Evolutionary conservation across 2,113 vertebrate genomes (phyloP), one percentile per base, ranked within the genome.

Genomic region (Anoura caudifer): DNA sequence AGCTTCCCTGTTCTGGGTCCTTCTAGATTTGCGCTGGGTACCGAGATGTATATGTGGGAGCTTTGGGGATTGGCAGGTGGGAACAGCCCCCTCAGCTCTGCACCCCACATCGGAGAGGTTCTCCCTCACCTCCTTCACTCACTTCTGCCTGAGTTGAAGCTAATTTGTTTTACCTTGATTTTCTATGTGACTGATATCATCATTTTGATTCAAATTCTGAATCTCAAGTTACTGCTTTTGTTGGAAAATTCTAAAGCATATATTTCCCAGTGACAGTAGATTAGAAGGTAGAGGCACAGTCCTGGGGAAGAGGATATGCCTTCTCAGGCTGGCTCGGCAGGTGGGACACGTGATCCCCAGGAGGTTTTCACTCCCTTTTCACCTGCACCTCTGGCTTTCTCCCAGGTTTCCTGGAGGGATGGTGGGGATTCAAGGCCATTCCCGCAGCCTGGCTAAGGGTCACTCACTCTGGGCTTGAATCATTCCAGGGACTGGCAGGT

Each of bases 231-330:
- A 38, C 10, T 73, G 17, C 4, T 22, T 70, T 87, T 54, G 24
- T 56, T 31, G 45, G 38, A 79, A 86, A 65, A 17, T 10, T 43
- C 45, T 41, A 11, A 77, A 73, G 45, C 13, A 4, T 28, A 0
- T 52, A 41, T 84, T 79, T 83, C 70, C 31, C 38, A 90, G 61
- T 31, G 61, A 31, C n/a, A 73, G 33, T 63, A 63, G 24, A 16
- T 77, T 61, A 41, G 43, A 36, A 63, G 43, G 69, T 26, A 59
- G 50, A 82, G 36, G 28, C 26, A 9, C 5, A 26, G 22, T 26
- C 47, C 2, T 14, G 3, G 7, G 24, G 4, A 11, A 24, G 3
- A 20, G 45, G 63, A n/a, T 14, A 16, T 1, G 0, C 52, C 9
- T 52, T 13, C 24, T 41, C 22, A 2, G 17, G 28, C 20, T 36